These are phyloP conservation scores for Siphamia tubifer DNA, from an alignment of 2,113 vertebrate species.

Conservation along the genomic window DNA sequence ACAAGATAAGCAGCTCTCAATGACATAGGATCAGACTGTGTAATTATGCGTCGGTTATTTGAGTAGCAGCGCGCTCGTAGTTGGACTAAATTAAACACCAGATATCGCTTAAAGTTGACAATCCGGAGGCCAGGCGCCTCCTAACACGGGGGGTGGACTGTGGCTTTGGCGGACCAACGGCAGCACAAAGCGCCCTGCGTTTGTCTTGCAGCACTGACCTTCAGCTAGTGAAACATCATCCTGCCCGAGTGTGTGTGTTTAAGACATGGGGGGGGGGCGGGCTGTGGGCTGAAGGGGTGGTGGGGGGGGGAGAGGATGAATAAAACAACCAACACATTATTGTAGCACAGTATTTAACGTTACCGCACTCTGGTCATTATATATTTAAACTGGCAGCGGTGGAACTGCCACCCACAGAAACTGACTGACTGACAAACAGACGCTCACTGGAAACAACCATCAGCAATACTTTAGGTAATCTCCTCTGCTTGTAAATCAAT, in stretches of 20 bases:
- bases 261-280: slow-evolving; percentile 36
- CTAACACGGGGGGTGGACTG: background rate
- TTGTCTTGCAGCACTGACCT: slow-evolving; percentile 38
- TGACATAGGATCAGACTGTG: background rate
- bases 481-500: slow-evolving; percentile 10
- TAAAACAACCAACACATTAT: slow-evolving; percentile 33
- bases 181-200: slow-evolving; percentile 1
- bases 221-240: slow-evolving; percentile 54
- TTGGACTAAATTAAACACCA: background rate
- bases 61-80: slow-evolving; percentile 5
- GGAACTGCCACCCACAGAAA: slow-evolving; percentile 12
- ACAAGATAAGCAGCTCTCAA: slow-evolving; percentile 11
- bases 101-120: slow-evolving; percentile 17
- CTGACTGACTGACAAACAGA: slow-evolving; percentile 23
- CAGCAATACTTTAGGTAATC: background rate
- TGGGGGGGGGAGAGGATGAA: background rate
- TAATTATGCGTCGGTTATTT: slow-evolving; percentile 11
- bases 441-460: slow-evolving; percentile 19
- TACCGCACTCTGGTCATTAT: slow-evolving; percentile 17
- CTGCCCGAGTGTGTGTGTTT: slow-evolving; percentile 22
- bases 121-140: slow-evolving; percentile 9
- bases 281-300: background rate
- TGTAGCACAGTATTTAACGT: slow-evolving; percentile 31
- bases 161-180: slow-evolving; percentile 32
- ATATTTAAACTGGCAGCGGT: slow-evolving; percentile 49